A percentile compares a stretch with the other conserved stretches of the same genome.
Evolutionary conservation across 2,888 invertebrate genomes (phyloP).

Genomic region (Torymus aiolomorphi): DNA sequence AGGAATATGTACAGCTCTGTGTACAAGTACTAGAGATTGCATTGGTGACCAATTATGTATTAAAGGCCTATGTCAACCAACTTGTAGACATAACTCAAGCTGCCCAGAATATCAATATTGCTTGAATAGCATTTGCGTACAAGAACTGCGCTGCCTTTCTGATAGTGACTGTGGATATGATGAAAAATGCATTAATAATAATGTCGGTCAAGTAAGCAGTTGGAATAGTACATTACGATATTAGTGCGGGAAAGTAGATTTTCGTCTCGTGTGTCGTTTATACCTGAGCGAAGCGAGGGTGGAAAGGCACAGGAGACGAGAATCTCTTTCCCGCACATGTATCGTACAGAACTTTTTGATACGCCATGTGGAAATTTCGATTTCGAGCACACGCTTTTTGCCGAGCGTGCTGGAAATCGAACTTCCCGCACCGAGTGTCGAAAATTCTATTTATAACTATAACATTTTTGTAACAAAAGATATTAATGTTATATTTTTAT

Average conservation of each 20-base stretch:
- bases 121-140: constrained; percentile 88
- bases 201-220: constrained; percentile 80
- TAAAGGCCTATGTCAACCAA: constrained; percentile 89
- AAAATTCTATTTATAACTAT: neutral
- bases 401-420: too few relatives aligned
- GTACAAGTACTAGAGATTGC: constrained; percentile 89
- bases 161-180: constrained; percentile 85
- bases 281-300: too few relatives aligned
- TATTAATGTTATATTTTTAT: constrained; percentile 44
- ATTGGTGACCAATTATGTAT: constrained; percentile 91
- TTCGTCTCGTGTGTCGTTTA: too few relatives aligned
- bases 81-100: constrained; percentile 86
- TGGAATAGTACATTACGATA: too few relatives aligned
- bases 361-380: too few relatives aligned
- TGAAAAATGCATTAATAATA: constrained; percentile 84
- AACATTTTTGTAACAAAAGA: neutral
- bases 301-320: too few relatives aligned
- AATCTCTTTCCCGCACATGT: too few relatives aligned
- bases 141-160: constrained; percentile 85
- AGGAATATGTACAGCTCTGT: constrained; percentile 87
- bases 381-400: too few relatives aligned
- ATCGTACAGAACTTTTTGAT: too few relatives aligned
- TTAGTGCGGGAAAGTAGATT: too few relatives aligned
- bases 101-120: constrained; percentile 92
- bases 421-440: too few relatives aligned